A percentile compares a stretch with the other conserved stretches of the same genome.
Evolutionary conservation across 2,797 vertebrate genomes (phyloP).

Genomic region (Sternarchorhynchus goeldii): DNA sequence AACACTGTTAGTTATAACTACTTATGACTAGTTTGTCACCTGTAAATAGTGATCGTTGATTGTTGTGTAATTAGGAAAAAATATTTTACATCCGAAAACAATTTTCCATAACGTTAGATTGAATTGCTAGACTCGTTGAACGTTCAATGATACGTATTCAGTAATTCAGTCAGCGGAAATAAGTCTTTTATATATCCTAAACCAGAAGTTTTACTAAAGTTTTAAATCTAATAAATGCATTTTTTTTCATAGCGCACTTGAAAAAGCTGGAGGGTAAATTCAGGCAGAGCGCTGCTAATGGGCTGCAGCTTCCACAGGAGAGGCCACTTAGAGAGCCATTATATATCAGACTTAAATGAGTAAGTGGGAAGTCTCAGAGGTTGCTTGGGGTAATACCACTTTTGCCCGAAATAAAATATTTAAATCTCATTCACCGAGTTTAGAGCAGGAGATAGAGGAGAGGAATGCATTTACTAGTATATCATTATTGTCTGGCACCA

Average conservation of each 20-base stretch:
- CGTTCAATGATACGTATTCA: no score
- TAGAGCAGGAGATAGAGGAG: not conserved
- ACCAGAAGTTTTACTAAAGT: not conserved
- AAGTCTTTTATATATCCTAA: no score
- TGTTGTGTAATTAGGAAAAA: no score
- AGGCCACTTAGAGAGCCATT: slow-evolving; percentile 27
- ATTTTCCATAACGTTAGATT: no score
- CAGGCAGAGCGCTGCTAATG: slow-evolving; percentile 14
- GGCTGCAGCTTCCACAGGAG: slow-evolving; percentile 11
- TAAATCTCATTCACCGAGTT: slow-evolving; percentile 26
- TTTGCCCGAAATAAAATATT: slow-evolving; percentile 41
- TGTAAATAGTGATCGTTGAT: no score
- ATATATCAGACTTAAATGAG: slow-evolving; percentile 35
- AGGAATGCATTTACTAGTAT: slow-evolving; percentile 9
- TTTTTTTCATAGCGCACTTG: not conserved
- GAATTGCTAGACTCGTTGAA: no score
- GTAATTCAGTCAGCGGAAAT: no score
- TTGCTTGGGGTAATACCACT: slow-evolving; percentile 22
- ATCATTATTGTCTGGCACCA: not conserved
- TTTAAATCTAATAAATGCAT: not conserved
- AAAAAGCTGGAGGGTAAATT: slow-evolving; percentile 12
- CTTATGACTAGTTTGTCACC: no score
- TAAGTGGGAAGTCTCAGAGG: slow-evolving; percentile 2
- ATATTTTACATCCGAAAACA: no score
- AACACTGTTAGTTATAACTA: no score